Evolutionary conservation across 1,140 invertebrate species (phyloP).

Genomic region (Drosophila eugracilis): DNA sequence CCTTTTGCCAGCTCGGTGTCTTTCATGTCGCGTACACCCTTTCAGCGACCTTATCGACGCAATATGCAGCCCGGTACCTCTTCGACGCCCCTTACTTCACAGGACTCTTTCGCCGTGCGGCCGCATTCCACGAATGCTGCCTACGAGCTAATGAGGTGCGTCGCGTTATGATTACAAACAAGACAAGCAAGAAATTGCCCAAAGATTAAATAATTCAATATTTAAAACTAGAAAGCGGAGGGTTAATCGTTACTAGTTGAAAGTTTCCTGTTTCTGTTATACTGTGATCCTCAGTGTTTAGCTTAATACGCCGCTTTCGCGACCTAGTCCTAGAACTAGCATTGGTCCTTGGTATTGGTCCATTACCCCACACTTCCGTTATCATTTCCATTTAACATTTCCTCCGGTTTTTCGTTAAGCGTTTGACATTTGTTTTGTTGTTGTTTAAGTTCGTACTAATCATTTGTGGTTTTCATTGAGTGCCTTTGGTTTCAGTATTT

Average conservation of each 20-base stretch:
- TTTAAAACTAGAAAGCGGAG: constrained; percentile 5
- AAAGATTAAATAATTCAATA: constrained; percentile 19
- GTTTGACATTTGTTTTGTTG: constrained; percentile 24
- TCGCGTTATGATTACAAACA: constrained; percentile 58
- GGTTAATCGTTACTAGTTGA: constrained; percentile 38
- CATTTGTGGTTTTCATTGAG: constrained; percentile 6
- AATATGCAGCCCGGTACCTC: constrained; percentile 58
- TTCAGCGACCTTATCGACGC: constrained; percentile 79
- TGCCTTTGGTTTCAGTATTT: constrained; percentile 7
- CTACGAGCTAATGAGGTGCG: constrained; percentile 84
- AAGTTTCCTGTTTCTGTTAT: constrained; percentile 8
- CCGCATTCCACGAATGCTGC: constrained; percentile 82
- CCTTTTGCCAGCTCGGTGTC: constrained; percentile 36
- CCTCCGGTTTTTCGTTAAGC: constrained; percentile 28
- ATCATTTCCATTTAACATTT: constrained; percentile 40
- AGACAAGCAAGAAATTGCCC: constrained; percentile 14
- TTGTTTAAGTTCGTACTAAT: constrained; percentile 58
- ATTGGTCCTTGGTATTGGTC: constrained; percentile 44
- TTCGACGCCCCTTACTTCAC: constrained; percentile 54
- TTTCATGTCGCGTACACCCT: constrained; percentile 79
- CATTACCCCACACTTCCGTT: constrained; percentile 31
- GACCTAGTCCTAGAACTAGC: constrained; percentile 29
- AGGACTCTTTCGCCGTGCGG: constrained; percentile 59
- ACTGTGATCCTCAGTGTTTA: constrained; percentile 34
- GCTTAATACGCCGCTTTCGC: constrained; percentile 18